Evolutionary conservation across 2,888 invertebrate species (phyloP).

Genomic region (Rutpela maculata): DNA sequence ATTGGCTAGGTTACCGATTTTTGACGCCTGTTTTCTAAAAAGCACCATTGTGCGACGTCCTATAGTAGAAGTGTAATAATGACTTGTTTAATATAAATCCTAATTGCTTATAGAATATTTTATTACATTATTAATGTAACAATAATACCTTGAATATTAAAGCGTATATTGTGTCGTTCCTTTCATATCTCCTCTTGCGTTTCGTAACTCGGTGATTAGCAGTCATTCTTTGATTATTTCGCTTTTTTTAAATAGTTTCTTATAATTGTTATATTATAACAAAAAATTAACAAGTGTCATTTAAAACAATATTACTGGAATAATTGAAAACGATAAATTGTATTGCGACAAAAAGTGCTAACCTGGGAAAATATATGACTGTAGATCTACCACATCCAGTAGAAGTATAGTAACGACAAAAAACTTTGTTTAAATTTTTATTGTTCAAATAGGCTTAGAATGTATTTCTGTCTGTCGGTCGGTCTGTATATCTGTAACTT

Average conservation of each 20-base stretch:
- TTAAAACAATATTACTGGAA: background rate
- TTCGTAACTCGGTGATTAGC: constrained; percentile 15
- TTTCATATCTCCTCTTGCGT: constrained; percentile 5
- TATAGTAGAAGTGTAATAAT: background rate
- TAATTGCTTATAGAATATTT: background rate
- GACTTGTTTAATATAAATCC: background rate
- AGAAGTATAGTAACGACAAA: too few species aligned
- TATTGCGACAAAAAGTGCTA: background rate
- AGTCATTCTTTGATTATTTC: constrained; percentile 6
- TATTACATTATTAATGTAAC: constrained; percentile 18
- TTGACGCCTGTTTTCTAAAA: too few species aligned
- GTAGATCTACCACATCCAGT: too few species aligned
- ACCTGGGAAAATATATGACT: too few species aligned
- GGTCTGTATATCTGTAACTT: too few species aligned
- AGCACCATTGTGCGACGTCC: background rate
- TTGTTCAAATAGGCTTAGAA: too few species aligned
- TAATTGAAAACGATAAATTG: background rate
- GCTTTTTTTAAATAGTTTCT: background rate
- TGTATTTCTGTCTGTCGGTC: too few species aligned
- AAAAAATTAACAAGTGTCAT: background rate
- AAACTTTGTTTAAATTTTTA: too few species aligned
- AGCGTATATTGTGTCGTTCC: constrained; percentile 7
- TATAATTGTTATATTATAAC: background rate
- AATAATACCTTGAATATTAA: constrained; percentile 24
- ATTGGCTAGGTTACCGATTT: too few species aligned